phyloP scores from a whole-genome alignment of 2,888 invertebrate genomes.

The Anthrax anthrax region DNA sequence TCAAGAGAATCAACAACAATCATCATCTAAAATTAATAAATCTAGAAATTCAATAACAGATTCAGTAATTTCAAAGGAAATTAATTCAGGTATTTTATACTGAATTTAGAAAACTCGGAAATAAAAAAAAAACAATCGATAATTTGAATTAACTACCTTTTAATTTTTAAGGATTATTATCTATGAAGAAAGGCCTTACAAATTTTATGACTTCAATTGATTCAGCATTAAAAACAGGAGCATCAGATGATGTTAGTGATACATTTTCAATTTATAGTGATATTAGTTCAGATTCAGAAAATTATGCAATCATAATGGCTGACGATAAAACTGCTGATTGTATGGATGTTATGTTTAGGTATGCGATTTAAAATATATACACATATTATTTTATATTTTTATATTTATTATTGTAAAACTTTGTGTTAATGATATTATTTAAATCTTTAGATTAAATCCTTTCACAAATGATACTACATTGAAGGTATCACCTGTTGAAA shows the following conservation, averaged over 20 bases:
- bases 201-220: constrained; percentile 74
- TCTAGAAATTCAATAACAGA: constrained; percentile 22
- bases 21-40: constrained; percentile 29
- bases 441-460: constrained; percentile 27
- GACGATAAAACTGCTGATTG: constrained; percentile 50
- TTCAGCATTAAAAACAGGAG: constrained; percentile 56
- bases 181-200: constrained; percentile 71
- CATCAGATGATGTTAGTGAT: constrained; percentile 61
- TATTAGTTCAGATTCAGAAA: constrained; percentile 76
- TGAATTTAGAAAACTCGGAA: background rate
- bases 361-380: background rate
- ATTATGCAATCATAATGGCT: constrained; percentile 60
- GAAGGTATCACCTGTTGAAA: constrained; percentile 45
- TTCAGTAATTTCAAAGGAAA: constrained; percentile 34
- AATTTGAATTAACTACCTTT: no score
- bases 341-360: constrained; percentile 55
- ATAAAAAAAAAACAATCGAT: no score
- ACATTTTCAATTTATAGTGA: constrained; percentile 65
- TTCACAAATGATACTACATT: constrained; percentile 37
- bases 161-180: constrained; percentile 43
- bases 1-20: constrained; percentile 11
- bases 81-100: constrained; percentile 34
- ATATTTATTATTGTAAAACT: background rate
- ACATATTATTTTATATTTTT: background rate
- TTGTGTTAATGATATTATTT: background rate